Evolutionary conservation across 1,140 invertebrate genomes (phyloP), one percentile per base, ranked within the genome.

Genomic region (Scaptomyza graminum): DNA sequence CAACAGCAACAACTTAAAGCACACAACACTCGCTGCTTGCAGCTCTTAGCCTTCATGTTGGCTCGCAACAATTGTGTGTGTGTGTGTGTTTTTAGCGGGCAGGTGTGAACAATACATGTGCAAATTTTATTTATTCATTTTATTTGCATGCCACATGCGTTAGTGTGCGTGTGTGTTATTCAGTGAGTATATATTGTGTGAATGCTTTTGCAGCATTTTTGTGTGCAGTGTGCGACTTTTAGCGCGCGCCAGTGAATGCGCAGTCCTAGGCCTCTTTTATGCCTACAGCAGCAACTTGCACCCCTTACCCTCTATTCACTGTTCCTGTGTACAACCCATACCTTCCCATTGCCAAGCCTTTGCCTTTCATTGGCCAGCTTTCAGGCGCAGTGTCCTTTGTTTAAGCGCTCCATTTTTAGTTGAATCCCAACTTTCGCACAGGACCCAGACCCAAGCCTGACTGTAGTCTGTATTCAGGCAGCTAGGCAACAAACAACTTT

Each of bases 71-170:
- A n/a, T 69, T 68, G 75, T 84, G 76, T 84, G 74, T 79, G 62
- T 87, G 12, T 41, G 31, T 34, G 39, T 52, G 50, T 12, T 56
- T 85, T 80, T 77, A 75, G 77, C 74, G 76, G 76, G 70, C 80
- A 85, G 82, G 81, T 85, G 81, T 81, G 81, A 84, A 85, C 71
- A 73, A 70, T 80, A 85, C 82, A 77, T 83, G 79, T 76, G 83
- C 75, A 87, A 83, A 87, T 87, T 83, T 87, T 88, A 87, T 88
- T 88, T 88, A 88, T 87, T 87, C 84, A 87, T 87, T 87, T 87
- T 87, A 88, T 87, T 87, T 88, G 75, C 83, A 88, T 83, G 84
- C 64, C 79, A 76, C 47, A 62, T 70, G 60, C 68, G 49, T 22
- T 22, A 22, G 18, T 22, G 18, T 22, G 2, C 4, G 18, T 22